Base-by-base conservation (phyloP, 2,113 vertebrate species). In the Galbula dea region DNA sequence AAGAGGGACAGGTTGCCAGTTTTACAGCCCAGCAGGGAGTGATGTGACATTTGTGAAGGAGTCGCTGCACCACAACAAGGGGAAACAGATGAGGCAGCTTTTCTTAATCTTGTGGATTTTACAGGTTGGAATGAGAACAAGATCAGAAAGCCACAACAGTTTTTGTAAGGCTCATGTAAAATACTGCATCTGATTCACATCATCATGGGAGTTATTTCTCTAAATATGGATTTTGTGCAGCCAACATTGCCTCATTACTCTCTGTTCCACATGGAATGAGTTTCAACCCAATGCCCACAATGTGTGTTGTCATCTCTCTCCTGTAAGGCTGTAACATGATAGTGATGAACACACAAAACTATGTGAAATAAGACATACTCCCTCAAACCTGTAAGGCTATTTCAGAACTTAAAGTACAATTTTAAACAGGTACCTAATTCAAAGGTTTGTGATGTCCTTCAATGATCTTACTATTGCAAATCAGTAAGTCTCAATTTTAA, bases 21-120 rank as follows among this genome's bases (percentile, higher is more conserved):
- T 0, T 0, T 29, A 48, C 24, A 26, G 68, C 48, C 27, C 22
- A 76, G 16, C 29, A 39, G 49, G 79, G n/a, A 48, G 26, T 3
- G 2, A 22, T 2, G 4, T n/a, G 58, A 13, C 29, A 12, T 12
- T 54, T 1, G 0, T 51, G 39, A 61, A 78, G 15, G 15, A 63
- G 30, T 23, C 27, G 4, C 41, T 62, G 22, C 4, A 41, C 23
- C 7, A 6, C 18, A 20, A 59, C 41, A 74, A 46, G 1, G 2
- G 32, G 22, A 71, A 86, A 51, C 8, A 51, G 48, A 34, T 1
- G 1, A 81, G 21, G 18, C 43, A 59, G 29, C 30, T 82, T 76
- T 78, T 89, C 59, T 32, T 66, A 12, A 41, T 67, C 34, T 15
- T 34, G 8, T 23, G 30, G 8, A 10, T 29, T 88, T 85, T 74